phyloP scores from a whole-genome alignment of 1,140 invertebrate species.

The Hermetia illucens region DNA sequence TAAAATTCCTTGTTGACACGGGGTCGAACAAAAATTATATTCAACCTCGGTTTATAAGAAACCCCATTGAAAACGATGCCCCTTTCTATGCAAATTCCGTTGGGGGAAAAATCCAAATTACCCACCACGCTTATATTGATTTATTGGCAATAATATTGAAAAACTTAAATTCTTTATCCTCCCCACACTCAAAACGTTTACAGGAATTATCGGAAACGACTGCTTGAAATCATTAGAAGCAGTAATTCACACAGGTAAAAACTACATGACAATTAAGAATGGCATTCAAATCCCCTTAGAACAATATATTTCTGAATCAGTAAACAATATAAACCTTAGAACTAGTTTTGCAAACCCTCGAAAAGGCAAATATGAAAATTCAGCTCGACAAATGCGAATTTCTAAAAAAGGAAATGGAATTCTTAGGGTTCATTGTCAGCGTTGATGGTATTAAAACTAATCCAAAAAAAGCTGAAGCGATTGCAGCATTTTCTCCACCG shows the following conservation, averaged over 20 bases:
- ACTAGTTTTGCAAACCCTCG: constrained; percentile 12
- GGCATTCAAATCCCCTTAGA: background rate
- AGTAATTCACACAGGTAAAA: background rate
- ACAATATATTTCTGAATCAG: background rate
- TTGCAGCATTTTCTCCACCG: constrained; percentile 14
- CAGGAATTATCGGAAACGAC: constrained; percentile 1
- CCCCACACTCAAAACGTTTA: background rate
- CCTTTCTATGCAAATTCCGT: constrained; percentile 1
- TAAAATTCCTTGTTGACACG: constrained; percentile 9
- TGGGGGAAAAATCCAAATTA: constrained; percentile 3
- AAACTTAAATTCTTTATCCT: constrained; percentile 6
- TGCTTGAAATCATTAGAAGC: background rate
- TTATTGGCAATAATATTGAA: constrained; percentile 4
- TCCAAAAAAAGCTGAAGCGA: constrained; percentile 10
- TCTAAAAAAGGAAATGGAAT: too few relatives aligned
- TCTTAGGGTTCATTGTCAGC: constrained; percentile 15
- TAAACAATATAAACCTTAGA: background rate
- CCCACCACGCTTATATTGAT: constrained; percentile 6
- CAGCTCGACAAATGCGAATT: too few relatives aligned
- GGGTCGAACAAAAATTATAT: constrained; percentile 7
- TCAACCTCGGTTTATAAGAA: background rate
- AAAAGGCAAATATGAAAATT: constrained; percentile 11
- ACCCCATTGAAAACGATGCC: background rate
- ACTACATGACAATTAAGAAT: background rate
- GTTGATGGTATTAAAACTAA: constrained; percentile 12